A percentile compares a stretch with the other conserved stretches of the same genome.
These are phyloP conservation scores for Eclectus roratus DNA, from an alignment of 2,113 vertebrate species.

Conservation along the genomic window DNA sequence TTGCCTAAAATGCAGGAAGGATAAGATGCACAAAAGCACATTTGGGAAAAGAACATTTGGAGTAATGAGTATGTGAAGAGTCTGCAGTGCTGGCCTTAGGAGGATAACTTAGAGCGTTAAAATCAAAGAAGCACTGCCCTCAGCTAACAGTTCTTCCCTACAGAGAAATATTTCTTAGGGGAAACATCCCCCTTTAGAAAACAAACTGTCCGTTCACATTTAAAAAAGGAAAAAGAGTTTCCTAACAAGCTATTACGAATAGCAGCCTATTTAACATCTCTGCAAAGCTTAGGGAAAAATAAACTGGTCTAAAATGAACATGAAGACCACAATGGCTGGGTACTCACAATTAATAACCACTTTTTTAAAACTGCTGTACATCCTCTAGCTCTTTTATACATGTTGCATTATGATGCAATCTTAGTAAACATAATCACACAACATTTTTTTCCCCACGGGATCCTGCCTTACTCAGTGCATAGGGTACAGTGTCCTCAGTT, in stretches of 20 bases:
- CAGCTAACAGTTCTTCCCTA: not conserved
- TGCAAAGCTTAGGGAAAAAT: not conserved
- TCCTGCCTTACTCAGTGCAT: not conserved
- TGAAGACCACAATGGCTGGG: not conserved
- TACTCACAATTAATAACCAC: not conserved
- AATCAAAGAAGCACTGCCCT: conserved; percentile 6
- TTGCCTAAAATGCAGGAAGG: not conserved
- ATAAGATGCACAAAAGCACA: not conserved
- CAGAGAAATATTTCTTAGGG: not conserved
- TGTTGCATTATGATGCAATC: not conserved
- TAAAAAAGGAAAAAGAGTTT: not conserved
- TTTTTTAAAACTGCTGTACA: not conserved
- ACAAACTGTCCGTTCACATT: not conserved
- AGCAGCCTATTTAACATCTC: not conserved
- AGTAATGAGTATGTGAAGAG: not conserved
- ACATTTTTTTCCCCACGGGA: not conserved
- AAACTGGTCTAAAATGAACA: not conserved
- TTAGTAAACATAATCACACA: not conserved
- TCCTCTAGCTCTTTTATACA: not conserved
- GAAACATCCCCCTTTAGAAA: not conserved
- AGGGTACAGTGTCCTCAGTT: not conserved
- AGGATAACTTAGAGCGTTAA: not conserved
- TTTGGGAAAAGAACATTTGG: conserved; percentile 17
- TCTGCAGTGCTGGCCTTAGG: not conserved
- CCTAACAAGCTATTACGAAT: conserved; percentile 16